These are phyloP conservation scores for Acanthurus leucopareius DNA, from an alignment of 2,797 vertebrate genomes.

Conservation along the genomic window DNA sequence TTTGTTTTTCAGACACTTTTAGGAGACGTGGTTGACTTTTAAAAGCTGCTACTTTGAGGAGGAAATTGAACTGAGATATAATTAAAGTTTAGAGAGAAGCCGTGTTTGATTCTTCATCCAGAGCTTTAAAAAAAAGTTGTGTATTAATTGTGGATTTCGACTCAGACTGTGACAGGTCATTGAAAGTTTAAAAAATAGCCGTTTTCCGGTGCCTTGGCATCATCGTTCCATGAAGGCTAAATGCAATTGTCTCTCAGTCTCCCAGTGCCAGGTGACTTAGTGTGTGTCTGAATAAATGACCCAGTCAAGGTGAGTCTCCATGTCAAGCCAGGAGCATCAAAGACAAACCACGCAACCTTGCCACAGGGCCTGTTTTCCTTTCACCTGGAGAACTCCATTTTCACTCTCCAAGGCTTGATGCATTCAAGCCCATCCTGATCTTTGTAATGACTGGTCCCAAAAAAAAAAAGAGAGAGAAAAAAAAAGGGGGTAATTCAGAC, in stretches of 20 bases:
- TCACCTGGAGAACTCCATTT: constrained; percentile 73
- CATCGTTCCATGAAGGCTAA: constrained; percentile 70
- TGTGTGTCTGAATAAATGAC: constrained; percentile 79
- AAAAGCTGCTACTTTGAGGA: constrained; percentile 18
- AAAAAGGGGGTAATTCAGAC: constrained; percentile 55
- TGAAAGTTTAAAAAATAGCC: constrained; percentile 51
- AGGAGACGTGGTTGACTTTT: not conserved
- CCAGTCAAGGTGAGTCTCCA: constrained; percentile 77
- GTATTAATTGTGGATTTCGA: constrained; percentile 39
- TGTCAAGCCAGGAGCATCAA: constrained; percentile 73
- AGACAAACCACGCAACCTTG: constrained; percentile 77
- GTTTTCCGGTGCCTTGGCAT: constrained; percentile 44
- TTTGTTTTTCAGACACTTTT: not conserved
- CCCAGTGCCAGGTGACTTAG: constrained; percentile 61
- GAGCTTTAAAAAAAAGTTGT: not conserved
- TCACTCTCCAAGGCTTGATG: constrained; percentile 65
- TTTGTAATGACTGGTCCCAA: constrained; percentile 71
- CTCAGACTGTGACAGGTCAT: constrained; percentile 25
- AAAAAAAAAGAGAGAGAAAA: constrained; percentile 16
- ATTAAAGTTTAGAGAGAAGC: constrained; percentile 38
- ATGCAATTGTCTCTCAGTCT: constrained; percentile 59
- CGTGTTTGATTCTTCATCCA: constrained; percentile 18
- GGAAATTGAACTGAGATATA: constrained; percentile 19
- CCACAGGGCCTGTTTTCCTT: constrained; percentile 68
- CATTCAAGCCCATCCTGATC: constrained; percentile 71